A percentile compares a stretch with the other conserved stretches of the same genome.
Conservation (phyloP, 2,113 vertebrate species). For the Syngnathus typhle region DNA sequence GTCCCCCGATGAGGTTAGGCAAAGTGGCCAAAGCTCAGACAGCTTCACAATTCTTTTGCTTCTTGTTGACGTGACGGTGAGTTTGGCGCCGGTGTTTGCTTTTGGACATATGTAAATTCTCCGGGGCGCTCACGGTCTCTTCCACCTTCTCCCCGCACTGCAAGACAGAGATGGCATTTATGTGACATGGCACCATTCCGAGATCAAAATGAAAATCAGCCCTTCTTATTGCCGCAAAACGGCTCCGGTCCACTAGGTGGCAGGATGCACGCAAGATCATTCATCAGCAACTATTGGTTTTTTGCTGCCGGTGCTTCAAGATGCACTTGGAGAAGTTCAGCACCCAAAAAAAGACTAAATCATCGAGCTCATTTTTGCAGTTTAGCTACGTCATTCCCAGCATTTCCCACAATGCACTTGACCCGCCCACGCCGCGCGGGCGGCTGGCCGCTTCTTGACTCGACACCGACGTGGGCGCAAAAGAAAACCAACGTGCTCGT, state of each 20-base stretch:
- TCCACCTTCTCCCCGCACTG: not conserved
- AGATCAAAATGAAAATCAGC: no score
- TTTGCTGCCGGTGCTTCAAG: no score
- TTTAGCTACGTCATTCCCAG: conserved; percentile 32
- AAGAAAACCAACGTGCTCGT: not conserved
- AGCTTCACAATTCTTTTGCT: not conserved
- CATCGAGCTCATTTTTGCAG: not conserved
- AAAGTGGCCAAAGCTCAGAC: not conserved
- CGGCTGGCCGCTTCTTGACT: conserved; percentile 40
- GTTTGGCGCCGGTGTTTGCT: not conserved
- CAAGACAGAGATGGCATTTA: not conserved
- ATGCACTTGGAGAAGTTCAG: not conserved
- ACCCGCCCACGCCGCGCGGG: conserved; percentile 41
- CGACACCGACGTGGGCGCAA: conserved; percentile 41
- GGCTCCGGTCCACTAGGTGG: no score
- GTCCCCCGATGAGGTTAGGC: not conserved
- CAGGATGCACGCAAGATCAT: no score
- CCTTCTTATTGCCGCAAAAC: no score
- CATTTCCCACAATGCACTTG: conserved; percentile 49
- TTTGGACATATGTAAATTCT: conserved; percentile 27
- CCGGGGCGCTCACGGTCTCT: not conserved
- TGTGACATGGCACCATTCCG: no score
- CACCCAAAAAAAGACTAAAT: not conserved
- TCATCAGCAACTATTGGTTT: no score
- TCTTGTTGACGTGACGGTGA: not conserved